Percentiles rank a stretch among this genome's conserved stretches.
Evolutionary conservation across 64 coral and sea anemone species (phyloP).

Genomic region (Cladopsammia gracilis): DNA sequence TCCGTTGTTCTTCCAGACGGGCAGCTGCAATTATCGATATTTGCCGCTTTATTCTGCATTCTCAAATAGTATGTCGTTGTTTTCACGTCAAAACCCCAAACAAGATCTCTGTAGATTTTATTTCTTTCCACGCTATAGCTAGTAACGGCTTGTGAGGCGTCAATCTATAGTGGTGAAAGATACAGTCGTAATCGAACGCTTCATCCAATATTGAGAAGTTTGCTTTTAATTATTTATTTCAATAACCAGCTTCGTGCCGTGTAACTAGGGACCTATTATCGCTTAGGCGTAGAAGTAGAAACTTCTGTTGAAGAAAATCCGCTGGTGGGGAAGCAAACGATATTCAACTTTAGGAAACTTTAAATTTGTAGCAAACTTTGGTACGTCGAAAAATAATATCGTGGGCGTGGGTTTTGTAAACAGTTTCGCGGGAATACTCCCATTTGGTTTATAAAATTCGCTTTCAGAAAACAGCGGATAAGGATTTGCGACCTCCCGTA

Average conservation of each 20-base stretch:
- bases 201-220: background rate
- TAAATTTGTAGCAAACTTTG: too few species aligned
- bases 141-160: too few species aligned
- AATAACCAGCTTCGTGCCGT: background rate
- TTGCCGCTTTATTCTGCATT: too few species aligned
- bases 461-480: background rate
- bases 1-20: background rate
- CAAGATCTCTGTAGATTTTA: too few species aligned
- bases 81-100: too few species aligned
- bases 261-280: background rate
- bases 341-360: too few species aligned
- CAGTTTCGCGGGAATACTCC: background rate
- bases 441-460: background rate
- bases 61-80: too few species aligned
- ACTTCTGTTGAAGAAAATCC: too few species aligned
- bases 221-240: constrained; percentile 31
- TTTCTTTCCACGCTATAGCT: too few species aligned
- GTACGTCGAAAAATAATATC: background rate
- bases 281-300: too few species aligned
- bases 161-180: background rate
- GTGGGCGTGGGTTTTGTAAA: background rate
- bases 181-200: background rate
- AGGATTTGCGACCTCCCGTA: too few species aligned
- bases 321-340: too few species aligned
- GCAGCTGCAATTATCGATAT: background rate